A percentile compares a stretch with the other conserved stretches of the same genome.
phyloP scores from a whole-genome alignment of 2,888 invertebrate species.

The Troides aeacus region DNA sequence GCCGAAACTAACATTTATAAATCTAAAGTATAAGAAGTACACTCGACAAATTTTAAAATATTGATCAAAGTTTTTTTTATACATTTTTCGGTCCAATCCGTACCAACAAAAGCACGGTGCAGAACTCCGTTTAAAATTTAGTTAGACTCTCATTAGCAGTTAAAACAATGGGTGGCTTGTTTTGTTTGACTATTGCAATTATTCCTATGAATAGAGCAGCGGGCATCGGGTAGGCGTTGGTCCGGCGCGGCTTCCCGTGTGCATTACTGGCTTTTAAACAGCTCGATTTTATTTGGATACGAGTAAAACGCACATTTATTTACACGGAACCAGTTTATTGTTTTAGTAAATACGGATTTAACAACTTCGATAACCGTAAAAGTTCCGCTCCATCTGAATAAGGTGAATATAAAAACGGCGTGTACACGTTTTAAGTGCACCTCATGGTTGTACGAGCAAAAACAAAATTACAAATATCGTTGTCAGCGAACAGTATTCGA shows the following conservation, averaged over 20 bases:
- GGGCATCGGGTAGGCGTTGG: conserved; percentile 33
- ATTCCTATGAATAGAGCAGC: conserved; percentile 33
- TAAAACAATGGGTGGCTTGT: conserved; percentile 34
- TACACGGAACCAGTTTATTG: conserved; percentile 53
- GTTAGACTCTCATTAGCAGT: conserved; percentile 29
- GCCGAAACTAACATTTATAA: neutral
- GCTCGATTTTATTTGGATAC: conserved; percentile 50
- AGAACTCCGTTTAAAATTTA: conserved; percentile 22
- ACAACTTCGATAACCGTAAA: conserved; percentile 37
- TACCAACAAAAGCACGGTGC: conserved; percentile 14
- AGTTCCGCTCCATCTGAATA: conserved; percentile 14
- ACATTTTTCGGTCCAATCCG: neutral
- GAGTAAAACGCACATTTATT: conserved; percentile 58
- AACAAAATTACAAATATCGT: conserved; percentile 5
- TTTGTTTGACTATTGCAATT: conserved; percentile 41
- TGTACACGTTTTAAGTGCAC: neutral
- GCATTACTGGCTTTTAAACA: conserved; percentile 53
- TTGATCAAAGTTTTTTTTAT: conserved; percentile 4
- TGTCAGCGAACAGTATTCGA: conserved; percentile 25
- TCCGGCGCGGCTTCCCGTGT: conserved; percentile 40
- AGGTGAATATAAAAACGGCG: neutral
- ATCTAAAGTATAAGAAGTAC: neutral
- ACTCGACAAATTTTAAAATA: neutral
- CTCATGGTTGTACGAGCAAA: neutral
- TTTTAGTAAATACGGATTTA: conserved; percentile 53